Evolutionary conservation across 2,113 vertebrate genomes (phyloP).

Genomic region (Ginglymostoma cirratum): DNA sequence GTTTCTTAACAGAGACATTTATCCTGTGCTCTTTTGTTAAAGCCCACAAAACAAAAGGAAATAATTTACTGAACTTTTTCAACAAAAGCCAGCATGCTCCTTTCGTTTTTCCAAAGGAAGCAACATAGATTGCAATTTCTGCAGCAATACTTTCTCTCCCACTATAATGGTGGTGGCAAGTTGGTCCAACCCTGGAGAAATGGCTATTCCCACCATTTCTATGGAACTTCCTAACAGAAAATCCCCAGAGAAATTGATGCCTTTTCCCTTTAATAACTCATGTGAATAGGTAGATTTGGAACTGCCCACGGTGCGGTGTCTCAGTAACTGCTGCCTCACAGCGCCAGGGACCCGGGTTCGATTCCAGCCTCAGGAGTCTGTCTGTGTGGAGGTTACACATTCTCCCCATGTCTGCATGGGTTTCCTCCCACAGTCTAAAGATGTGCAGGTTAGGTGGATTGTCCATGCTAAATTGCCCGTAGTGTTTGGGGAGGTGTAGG

Average conservation of each 20-base stretch:
- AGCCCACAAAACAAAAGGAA: neutral
- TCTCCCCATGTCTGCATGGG: too few relatives aligned
- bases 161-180: neutral
- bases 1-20: neutral
- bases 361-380: too few relatives aligned
- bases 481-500: too few relatives aligned
- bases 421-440: too few relatives aligned
- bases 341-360: too few relatives aligned
- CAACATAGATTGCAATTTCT: neutral
- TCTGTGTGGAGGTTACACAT: too few relatives aligned
- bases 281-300: neutral
- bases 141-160: neutral
- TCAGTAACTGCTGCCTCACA: too few relatives aligned
- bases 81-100: neutral
- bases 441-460: too few relatives aligned
- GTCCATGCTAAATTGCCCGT: too few relatives aligned
- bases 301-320: too few relatives aligned
- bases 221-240: neutral
- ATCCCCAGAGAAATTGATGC: neutral
- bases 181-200: neutral
- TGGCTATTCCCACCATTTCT: neutral
- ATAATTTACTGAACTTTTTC: neutral
- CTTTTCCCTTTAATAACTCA: neutral
- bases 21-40: neutral
- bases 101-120: neutral